Evolutionary conservation across 2,888 invertebrate species (phyloP), one percentile per base, ranked within the genome.

Genomic region (Drosophila falleni): DNA sequence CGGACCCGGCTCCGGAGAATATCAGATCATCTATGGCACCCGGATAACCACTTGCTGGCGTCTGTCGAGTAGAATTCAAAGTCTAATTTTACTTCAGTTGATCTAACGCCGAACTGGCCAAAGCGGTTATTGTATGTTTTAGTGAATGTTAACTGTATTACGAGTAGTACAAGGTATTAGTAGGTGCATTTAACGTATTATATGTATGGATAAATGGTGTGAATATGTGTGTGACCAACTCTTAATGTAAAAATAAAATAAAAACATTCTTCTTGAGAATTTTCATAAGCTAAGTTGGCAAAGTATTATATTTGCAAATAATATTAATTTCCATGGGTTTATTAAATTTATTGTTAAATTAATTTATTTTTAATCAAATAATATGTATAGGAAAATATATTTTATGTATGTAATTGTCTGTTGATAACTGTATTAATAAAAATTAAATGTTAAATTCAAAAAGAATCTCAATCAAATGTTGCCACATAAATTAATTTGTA

Each of bases 1-100:
- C 98, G 3, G 97, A 97, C 0, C 98, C 97, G 1, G 97, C 97
- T 2, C 98, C 98, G 9, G 97, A 97, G 93, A 97, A 97, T 59
- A 98, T 97, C 71, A 98, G 94, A 92, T 98, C 98, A 91, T 98
- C 98, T 90, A 96, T 94, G 1, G 96, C 95, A 9, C 94, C 94
- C 0, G 95, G 95, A 91, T 96, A 96, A 0, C 96, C 97, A 41
- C 97, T 97, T 0, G 97, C 96, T 23, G 97, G 97, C 0, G 97
- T 97, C 97, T 97, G 93, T 72, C 74, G 89, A 89, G 87, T 89
- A 85, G 88, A 89, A 51, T 86, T 86, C 67, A 89, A 70, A 75
- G 89, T 85, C 84, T 85, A 81, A 84, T 71, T 89, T 85, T 85
- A 85, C 84, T 79, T 85, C 89, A 85, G 81, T 89, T 86, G 84